Base-by-base conservation (phyloP, 2,888 invertebrate species). In the Pseudanteris insignis region DNA sequence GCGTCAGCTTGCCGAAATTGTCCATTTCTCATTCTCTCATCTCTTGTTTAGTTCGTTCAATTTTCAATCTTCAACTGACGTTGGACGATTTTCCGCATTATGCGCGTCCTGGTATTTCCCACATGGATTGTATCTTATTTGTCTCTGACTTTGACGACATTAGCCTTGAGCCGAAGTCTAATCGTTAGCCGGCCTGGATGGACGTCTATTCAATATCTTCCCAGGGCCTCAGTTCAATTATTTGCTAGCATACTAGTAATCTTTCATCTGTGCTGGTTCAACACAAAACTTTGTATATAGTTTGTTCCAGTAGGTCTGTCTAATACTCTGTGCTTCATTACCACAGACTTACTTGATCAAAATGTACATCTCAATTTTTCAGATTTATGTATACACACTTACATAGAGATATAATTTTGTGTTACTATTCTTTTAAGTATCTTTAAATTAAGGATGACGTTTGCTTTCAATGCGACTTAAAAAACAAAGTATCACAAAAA, bases 331-430 rank as follows among this genome's bases (percentile, higher is more conserved):
- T 32, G 38, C 26, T 58, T 46, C 29, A 64, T 48, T 69, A 68
- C 76, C 78, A 75, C 38, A 78, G 77, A 75, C 78, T 80, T 80
- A 80, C 78, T 79, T 78, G 78, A 79, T 78, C 78, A 80, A 80
- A 76, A 76, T 76, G 65, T 77, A 79, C 77, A 78, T 78, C 73
- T 72, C 67, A 43, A 47, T 47, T 54, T 21, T 54, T 55, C 28
- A 12, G 18, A 60, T 38, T 60, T 37, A 48, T 57, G 47, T 13
- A n/a, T n/a, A n/a, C n/a, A n/a, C n/a, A n/a, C n/a, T n/a, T n/a
- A n/a, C n/a, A n/a, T n/a, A n/a, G n/a, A n/a, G n/a, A n/a, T n/a
- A n/a, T n/a, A n/a, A n/a, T n/a, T n/a, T n/a, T n/a, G 11, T 12
- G 10, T 36, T 28, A 12, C 34, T 15, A 36, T 26, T 37, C 32